Percentiles rank a stretch among this genome's conserved stretches.
Conservation (phyloP, 2,797 vertebrate genomes). For the Cyclura pinguis region DNA sequence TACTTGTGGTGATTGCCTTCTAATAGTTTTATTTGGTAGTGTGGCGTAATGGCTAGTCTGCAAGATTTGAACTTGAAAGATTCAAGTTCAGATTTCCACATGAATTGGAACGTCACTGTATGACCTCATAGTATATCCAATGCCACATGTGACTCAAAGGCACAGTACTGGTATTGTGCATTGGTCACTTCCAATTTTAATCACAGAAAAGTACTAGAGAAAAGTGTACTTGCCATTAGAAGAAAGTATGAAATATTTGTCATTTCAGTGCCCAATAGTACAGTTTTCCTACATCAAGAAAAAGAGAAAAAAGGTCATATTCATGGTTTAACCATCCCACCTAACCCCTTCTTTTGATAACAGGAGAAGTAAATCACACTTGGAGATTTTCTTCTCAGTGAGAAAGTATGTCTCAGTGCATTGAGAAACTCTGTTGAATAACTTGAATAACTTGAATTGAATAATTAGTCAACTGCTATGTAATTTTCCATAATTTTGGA, state of each 20-base stretch:
- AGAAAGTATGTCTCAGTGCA: no score
- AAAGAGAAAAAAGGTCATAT: not conserved
- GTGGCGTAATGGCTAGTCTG: not conserved
- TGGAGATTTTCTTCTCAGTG: no score
- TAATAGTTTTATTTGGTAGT: not conserved
- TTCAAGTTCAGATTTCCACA: not conserved
- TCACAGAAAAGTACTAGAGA: not conserved
- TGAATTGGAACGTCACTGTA: not conserved
- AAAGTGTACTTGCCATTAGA: not conserved
- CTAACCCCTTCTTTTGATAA: no score
- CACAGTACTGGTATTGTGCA: no score
- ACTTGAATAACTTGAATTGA: no score
- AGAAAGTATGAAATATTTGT: not conserved
- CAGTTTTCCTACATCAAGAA: not conserved
- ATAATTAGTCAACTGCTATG: no score
- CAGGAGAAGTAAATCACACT: no score
- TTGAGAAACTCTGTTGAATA: no score
- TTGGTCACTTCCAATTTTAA: not conserved
- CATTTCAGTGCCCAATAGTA: not conserved
- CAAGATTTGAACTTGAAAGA: not conserved
- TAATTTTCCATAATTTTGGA: no score
- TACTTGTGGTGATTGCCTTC: not conserved
- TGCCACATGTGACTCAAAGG: not conserved
- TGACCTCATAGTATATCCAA: not conserved
- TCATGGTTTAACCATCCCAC: no score